Conservation (phyloP, 2,797 vertebrate genomes). For the Acomys russatus region DNA sequence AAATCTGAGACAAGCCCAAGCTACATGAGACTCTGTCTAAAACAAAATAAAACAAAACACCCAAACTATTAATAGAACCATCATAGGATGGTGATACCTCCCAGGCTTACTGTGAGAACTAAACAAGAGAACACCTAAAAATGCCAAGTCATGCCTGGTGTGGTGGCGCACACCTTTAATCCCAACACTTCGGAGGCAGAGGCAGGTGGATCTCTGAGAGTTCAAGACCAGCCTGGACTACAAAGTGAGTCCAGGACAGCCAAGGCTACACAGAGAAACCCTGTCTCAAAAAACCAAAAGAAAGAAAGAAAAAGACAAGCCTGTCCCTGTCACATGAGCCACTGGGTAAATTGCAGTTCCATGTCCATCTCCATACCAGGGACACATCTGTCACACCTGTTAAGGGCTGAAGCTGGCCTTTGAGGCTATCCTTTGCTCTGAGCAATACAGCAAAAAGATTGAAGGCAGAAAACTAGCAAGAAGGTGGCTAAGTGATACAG, state of each 20-base stretch:
- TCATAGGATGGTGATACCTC: background rate
- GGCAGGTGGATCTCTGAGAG: no score
- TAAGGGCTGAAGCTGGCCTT: conserved; percentile 28
- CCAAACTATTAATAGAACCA: background rate
- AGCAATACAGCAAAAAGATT: conserved; percentile 17
- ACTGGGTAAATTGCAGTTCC: conserved; percentile 33
- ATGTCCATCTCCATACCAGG: background rate
- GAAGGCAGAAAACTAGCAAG: background rate
- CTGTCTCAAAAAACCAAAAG: no score
- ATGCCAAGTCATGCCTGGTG: background rate
- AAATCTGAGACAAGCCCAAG: background rate
- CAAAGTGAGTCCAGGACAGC: no score
- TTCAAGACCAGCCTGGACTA: no score
- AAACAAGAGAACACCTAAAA: background rate
- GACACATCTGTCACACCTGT: background rate
- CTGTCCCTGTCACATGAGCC: background rate
- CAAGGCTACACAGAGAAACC: no score
- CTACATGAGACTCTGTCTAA: background rate
- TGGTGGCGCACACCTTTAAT: no score
- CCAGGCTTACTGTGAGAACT: conserved; percentile 26
- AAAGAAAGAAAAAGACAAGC: no score
- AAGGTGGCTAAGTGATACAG: background rate
- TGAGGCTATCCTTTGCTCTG: conserved; percentile 48
- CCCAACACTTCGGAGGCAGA: no score
- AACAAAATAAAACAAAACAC: background rate